phyloP scores from a whole-genome alignment of 2,797 vertebrate genomes.

The Furcifer pardalis region DNA sequence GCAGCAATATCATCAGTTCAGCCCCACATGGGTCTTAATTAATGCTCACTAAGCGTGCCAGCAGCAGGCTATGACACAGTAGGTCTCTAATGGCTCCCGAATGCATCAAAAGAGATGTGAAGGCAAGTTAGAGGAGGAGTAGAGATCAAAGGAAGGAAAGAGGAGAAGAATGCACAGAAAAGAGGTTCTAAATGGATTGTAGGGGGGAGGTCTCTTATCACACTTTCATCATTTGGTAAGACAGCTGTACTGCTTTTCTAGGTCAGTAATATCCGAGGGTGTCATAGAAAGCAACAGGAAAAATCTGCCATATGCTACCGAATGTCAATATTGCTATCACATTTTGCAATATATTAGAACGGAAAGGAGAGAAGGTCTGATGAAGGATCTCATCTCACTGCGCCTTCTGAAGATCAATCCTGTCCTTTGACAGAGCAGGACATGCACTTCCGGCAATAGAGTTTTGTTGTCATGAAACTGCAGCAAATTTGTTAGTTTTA shows the following conservation, averaged over 20 bases:
- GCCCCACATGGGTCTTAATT: constrained; percentile 32
- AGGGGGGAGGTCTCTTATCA: background rate
- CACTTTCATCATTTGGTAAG: background rate
- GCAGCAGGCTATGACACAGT: constrained; percentile 16
- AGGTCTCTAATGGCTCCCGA: constrained; percentile 45
- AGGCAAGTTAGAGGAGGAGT: background rate
- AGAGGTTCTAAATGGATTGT: background rate
- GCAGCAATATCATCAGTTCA: background rate
- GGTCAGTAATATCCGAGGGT: background rate
- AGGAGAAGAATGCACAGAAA: background rate
- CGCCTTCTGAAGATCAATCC: background rate
- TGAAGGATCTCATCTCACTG: background rate
- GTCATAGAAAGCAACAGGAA: background rate
- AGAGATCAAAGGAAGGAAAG: background rate
- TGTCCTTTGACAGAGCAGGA: background rate
- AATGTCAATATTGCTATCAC: background rate
- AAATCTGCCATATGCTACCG: background rate
- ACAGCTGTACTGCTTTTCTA: background rate
- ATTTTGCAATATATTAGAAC: background rate
- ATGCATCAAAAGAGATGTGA: background rate
- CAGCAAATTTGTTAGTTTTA: background rate
- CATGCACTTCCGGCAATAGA: background rate
- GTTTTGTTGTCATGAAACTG: background rate
- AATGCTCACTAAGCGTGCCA: constrained; percentile 1
- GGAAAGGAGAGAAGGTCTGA: background rate